Base-by-base conservation (phyloP, 1,140 invertebrate genomes). In the Diploscapter pachys region DNA sequence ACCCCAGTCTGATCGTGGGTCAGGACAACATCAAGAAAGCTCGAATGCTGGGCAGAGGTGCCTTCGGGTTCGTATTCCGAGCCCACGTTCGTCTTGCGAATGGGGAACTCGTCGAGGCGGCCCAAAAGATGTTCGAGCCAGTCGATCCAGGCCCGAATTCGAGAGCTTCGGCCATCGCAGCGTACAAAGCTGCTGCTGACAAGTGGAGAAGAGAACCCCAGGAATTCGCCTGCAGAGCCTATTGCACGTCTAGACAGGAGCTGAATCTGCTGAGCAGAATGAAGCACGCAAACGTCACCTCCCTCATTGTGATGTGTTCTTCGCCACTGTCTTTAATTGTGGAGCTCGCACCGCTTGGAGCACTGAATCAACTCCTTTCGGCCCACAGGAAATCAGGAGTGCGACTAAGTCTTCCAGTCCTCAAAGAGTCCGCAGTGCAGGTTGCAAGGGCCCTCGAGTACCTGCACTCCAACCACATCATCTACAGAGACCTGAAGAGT, bases 401-500 rank as follows among this genome's bases (percentile, higher is more conserved):
- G 0, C 90, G 91, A 79, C 88, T 98, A 5, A 90, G 92, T 31
- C 89, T 92, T 0, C 91, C 91, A 72, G 92, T 91, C 0, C 88
- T 96, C 2, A 93, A 95, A 80, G 90, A 92, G 48, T 89, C 95
- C 51, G 91, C 94, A 57, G 86, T 95, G 63, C 94, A 98, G 88
- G 91, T 95, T 5, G 93, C 94, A 0, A 92, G 93, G 83, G 95
- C 96, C 2, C 89, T 99, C 13, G 94, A 96, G 85, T 99, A 98
- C 87, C 88, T 99, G 3, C 96, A 99, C 88, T 90, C 92, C 49
- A 90, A 93, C 72, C 91, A 92, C 75, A 95, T 99, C 4, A 96
- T 99, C 72, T 98, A 99, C 85, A 88, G 89, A 13, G 96, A 99
- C 87, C 88, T 99, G 0, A 99, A 99, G 88, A 94, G 94, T 0